A percentile compares a stretch with the other conserved stretches of the same genome.
These are phyloP conservation scores for Hyposmocoma kahamanoa DNA, from an alignment of 1,140 invertebrate species.

Conservation along the genomic window DNA sequence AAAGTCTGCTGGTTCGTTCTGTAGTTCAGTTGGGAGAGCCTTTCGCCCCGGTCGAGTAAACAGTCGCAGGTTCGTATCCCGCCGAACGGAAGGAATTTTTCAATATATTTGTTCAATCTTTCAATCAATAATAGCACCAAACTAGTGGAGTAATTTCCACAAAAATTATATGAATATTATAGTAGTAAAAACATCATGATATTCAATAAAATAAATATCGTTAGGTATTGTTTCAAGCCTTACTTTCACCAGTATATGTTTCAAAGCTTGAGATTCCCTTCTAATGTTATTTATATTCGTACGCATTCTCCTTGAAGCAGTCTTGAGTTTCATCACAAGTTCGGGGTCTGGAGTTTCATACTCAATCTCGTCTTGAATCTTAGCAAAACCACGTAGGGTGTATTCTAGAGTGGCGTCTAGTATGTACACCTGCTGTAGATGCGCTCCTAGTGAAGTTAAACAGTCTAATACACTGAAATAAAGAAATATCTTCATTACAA, in stretches of 20 bases:
- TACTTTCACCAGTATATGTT: constrained; percentile 40
- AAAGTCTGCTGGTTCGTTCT: no score
- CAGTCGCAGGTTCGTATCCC: no score
- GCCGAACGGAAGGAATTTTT: no score
- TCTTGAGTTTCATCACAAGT: constrained; percentile 23
- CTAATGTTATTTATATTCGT: constrained; percentile 46
- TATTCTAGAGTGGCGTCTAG: constrained; percentile 53
- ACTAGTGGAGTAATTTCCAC: no score
- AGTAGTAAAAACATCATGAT: no score
- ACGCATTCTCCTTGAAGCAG: constrained; percentile 35
- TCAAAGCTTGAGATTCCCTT: constrained; percentile 43
- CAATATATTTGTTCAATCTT: no score
- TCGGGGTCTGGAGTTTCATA: constrained; percentile 50
- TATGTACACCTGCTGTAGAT: constrained; percentile 59
- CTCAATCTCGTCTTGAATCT: constrained; percentile 44
- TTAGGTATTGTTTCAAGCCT: neutral
- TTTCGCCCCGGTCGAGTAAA: no score
- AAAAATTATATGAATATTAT: no score
- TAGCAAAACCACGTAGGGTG: constrained; percentile 40
- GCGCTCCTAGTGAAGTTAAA: constrained; percentile 51
- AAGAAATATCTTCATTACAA: no score
- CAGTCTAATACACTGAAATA: constrained; percentile 53
- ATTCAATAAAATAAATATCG: no score
- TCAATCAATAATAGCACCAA: no score
- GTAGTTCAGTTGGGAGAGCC: no score